Conservation (phyloP, 2,888 invertebrate genomes). For the Mimumesa dahlbomi region DNA sequence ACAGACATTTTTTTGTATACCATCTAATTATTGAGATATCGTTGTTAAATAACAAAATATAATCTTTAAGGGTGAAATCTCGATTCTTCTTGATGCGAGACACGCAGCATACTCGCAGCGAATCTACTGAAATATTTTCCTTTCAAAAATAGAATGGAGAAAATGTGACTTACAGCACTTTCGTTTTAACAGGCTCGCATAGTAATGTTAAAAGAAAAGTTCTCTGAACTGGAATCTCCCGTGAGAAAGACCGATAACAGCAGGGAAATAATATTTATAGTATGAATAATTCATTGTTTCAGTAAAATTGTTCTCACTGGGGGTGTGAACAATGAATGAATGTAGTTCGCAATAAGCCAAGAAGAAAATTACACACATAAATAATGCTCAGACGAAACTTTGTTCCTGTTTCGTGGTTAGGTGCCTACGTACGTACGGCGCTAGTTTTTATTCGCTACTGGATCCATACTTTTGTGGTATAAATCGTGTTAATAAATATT, state of each 20-base stretch:
- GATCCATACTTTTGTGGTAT: slow-evolving; percentile 9
- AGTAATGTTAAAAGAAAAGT: slow-evolving; percentile 1
- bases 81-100: too few relatives aligned
- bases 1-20: background rate
- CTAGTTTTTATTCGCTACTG: slow-evolving; percentile 2
- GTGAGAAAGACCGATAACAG: slow-evolving; percentile 30
- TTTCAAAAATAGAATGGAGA: too few relatives aligned
- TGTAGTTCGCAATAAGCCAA: slow-evolving; percentile 58
- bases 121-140: too few relatives aligned
- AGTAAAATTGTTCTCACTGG: slow-evolving; percentile 48
- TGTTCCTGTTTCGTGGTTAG: slow-evolving; percentile 10
- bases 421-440: slow-evolving; percentile 11
- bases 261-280: slow-evolving; percentile 29
- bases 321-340: slow-evolving; percentile 55
- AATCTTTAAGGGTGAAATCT: too few relatives aligned
- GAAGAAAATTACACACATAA: slow-evolving; percentile 61
- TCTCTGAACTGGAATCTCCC: slow-evolving; percentile 6
- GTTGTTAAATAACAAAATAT: too few relatives aligned
- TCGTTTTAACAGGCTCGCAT: background rate
- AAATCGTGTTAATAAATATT: background rate
- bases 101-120: too few relatives aligned
- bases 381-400: slow-evolving; percentile 56
- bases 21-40: too few relatives aligned
- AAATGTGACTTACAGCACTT: too few relatives aligned
- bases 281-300: slow-evolving; percentile 56